Base-by-base conservation (phyloP, 2,797 vertebrate genomes). In the Sebastes dallii region DNA sequence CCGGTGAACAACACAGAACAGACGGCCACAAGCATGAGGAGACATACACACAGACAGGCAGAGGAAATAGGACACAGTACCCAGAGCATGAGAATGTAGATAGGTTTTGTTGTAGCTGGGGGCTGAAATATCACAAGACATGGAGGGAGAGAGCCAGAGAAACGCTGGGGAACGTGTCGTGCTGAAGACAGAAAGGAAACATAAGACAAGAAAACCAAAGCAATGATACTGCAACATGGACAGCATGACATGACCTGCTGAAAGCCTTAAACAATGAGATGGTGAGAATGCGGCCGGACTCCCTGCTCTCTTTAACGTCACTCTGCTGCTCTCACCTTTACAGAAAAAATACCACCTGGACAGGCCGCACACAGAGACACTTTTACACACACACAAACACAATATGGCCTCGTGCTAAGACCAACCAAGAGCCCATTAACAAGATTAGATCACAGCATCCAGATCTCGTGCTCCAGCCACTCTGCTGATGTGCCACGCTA, bases 1-100 rank as follows among this genome's bases (percentile, higher is more conserved):
- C 90, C 75, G 77, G 87, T 94, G 83, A 95, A 93, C 88, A 88
- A 90, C 85, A 92, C 77, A 86, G 22, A 81, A 81, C 73, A 84
- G 70, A 85, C 74, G 8, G 78, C 90, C 83, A 50, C 22, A 75
- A 76, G 84, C 86, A 81, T 72, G 85, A 72, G 71, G 86, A 74
- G 39, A 80, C 84, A 79, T 16, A 78, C 81, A 82, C 81, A 82
- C n/a, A 78, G 58, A 66, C 64, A 80, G 61, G 77, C 75, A 71
- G 65, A 80, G 71, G 78, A 86, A 72, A 80, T 20, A 77, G 50
- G 59, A 84, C 77, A 75, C 78, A 84, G 82, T 66, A 85, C 62
- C 76, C 73, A 62, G 60, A 85, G 78, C 76, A 78, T 72, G 83
- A 83, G 60, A 77, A 75, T 42, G 85, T 34, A 65, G 71, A 83